These are phyloP conservation scores for Strigamia transsilvanica DNA, from an alignment of 2,888 invertebrate species.

Conservation along the genomic window DNA sequence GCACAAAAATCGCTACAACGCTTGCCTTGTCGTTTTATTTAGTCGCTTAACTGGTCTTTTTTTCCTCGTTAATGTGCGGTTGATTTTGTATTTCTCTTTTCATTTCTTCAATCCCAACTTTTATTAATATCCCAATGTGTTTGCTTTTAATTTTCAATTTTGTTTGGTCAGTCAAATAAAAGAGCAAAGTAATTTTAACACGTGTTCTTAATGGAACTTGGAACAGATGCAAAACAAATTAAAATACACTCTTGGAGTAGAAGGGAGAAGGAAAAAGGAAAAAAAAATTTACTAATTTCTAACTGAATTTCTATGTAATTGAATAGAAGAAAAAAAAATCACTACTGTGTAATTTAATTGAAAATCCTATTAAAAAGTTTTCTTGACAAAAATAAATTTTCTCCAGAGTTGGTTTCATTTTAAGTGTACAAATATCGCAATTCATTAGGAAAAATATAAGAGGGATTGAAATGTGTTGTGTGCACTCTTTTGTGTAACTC, in stretches of 20 bases:
- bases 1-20: no score
- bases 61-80: no score
- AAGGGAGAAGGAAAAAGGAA: neutral
- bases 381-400: neutral
- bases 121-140: constrained; percentile 36
- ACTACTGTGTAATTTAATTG: constrained; percentile 16
- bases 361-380: constrained; percentile 36
- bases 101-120: constrained; percentile 25
- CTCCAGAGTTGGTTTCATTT: neutral
- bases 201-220: constrained; percentile 41
- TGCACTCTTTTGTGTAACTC: constrained; percentile 37
- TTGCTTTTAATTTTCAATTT: constrained; percentile 44
- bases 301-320: constrained; percentile 39
- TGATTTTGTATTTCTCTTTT: neutral
- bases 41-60: no score
- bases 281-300: constrained; percentile 33
- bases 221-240: constrained; percentile 44
- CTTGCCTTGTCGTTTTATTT: no score
- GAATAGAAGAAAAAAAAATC: constrained; percentile 22
- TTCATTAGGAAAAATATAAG: constrained; percentile 3
- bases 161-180: constrained; percentile 44
- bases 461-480: constrained; percentile 23
- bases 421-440: neutral
- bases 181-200: constrained; percentile 42
- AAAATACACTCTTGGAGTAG: constrained; percentile 29